Conservation (phyloP, 2,888 invertebrate genomes). For the Listrodromus nycthemerus region DNA sequence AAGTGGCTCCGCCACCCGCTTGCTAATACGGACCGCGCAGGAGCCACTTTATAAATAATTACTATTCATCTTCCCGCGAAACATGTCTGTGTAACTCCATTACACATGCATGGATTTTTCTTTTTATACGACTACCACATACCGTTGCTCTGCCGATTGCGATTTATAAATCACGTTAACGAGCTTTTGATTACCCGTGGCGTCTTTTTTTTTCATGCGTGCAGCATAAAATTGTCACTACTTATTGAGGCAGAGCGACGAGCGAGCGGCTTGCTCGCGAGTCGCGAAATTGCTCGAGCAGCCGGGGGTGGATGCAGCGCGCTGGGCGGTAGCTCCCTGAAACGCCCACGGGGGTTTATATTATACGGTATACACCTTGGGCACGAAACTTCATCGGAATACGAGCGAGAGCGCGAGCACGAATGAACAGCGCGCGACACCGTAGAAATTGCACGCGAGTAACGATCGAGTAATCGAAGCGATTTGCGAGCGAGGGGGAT, state of each 20-base stretch:
- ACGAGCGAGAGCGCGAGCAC: slow-evolving; percentile 34
- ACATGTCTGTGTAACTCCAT: not conserved
- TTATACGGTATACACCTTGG: slow-evolving; percentile 41
- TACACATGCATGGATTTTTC: slow-evolving; percentile 13
- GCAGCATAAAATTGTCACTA: slow-evolving; percentile 79
- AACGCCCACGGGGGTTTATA: slow-evolving; percentile 54
- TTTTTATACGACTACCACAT: slow-evolving; percentile 34
- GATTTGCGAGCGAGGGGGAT: slow-evolving; percentile 51
- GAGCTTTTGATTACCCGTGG: slow-evolving; percentile 82
- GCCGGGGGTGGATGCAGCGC: slow-evolving; percentile 53
- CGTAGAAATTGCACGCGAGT: slow-evolving; percentile 60
- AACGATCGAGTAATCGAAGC: slow-evolving; percentile 66
- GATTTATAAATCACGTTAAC: slow-evolving; percentile 83
- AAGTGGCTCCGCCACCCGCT: slow-evolving; percentile 17
- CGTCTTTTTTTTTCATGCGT: slow-evolving; percentile 65
- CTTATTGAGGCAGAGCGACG: slow-evolving; percentile 72
- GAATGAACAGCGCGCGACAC: slow-evolving; percentile 42
- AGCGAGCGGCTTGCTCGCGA: slow-evolving; percentile 41
- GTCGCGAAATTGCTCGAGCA: slow-evolving; percentile 34
- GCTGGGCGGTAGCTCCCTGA: slow-evolving; percentile 55
- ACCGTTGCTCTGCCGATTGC: slow-evolving; percentile 66
- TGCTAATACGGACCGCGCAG: slow-evolving; percentile 27
- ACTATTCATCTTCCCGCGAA: slow-evolving; percentile 43
- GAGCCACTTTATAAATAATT: slow-evolving; percentile 59
- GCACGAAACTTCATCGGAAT: slow-evolving; percentile 48